Percentiles rank a stretch among this genome's conserved stretches.
phyloP scores from a whole-genome alignment of 2,888 invertebrate genomes.

The Aelia acuminata region DNA sequence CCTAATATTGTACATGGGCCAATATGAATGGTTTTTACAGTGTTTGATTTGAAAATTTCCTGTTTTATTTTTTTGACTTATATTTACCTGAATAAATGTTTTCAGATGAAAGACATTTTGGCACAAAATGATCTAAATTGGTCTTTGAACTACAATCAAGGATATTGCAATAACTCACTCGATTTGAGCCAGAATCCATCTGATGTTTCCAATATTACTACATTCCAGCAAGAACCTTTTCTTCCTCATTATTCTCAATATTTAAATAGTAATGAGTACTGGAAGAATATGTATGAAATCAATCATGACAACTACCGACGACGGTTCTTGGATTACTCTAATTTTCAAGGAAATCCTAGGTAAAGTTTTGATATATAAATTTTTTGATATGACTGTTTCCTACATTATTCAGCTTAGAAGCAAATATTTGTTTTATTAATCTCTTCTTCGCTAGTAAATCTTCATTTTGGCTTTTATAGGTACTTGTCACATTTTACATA shows the following conservation, averaged over 20 bases:
- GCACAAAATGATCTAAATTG: slow-evolving; percentile 41
- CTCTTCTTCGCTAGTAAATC: too few relatives aligned
- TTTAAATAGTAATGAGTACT: slow-evolving; percentile 36
- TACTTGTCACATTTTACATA: too few relatives aligned
- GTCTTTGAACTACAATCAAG: slow-evolving; percentile 18
- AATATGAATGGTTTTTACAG: too few relatives aligned
- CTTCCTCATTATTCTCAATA: slow-evolving; percentile 44
- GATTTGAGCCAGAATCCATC: not conserved
- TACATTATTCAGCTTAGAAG: not conserved
- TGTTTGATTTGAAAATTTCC: too few relatives aligned
- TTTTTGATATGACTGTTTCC: not conserved
- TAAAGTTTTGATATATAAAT: too few relatives aligned
- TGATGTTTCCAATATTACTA: slow-evolving; percentile 10
- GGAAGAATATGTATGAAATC: slow-evolving; percentile 52
- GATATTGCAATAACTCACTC: slow-evolving; percentile 2
- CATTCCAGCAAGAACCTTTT: slow-evolving; percentile 33
- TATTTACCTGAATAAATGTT: not conserved
- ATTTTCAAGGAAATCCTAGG: slow-evolving; percentile 24
- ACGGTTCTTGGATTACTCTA: slow-evolving; percentile 14
- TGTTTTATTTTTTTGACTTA: not conserved
- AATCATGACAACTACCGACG: slow-evolving; percentile 44
- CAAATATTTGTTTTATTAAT: too few relatives aligned
- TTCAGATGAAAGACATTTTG: slow-evolving; percentile 48
- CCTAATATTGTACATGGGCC: too few relatives aligned
- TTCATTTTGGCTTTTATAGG: too few relatives aligned